Base-by-base conservation (phyloP, 2,888 invertebrate species). In the Oxyteleia sp. region DNA sequence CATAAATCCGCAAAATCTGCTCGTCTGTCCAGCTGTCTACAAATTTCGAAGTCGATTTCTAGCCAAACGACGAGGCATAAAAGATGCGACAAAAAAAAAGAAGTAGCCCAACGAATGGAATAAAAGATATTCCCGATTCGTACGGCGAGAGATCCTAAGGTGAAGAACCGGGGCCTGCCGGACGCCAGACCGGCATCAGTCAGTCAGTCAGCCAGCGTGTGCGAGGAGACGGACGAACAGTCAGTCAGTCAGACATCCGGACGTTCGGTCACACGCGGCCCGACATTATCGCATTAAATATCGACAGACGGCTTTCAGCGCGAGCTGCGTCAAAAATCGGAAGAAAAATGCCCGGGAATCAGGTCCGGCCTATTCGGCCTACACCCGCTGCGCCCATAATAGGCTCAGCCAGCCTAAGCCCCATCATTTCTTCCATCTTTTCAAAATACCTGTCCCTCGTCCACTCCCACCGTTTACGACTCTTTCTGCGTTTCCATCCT, bases 261-360 rank as follows among this genome's bases (percentile, higher is more conserved):
- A 89, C 88, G 76, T 87, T 86, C 85, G 88, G 89, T 91, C 89
- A 90, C 92, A 90, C 91, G 91, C 87, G 87, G 88, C 86, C 87
- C 88, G 91, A 92, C 92, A 91, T 92, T 93, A 93, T 93, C 93
- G 91, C 88, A 87, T 89, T 89, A 89, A 90, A 90, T 89, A 93
- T 93, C 93, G 92, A 92, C 91, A 92, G 89, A 82, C 89, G 87
- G 90, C 88, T 91, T 92, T 92, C 90, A 91, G 85, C 91, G 87
- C 69, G 68, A 49, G 76, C 68, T 68, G 82, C 84, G 59, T 83
- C 84, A 79, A 86, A 88, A 89, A 89, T 87, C 86, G 74, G 74
- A 88, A 90, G 87, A 89, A 91, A 91, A 91, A 90, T 88, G 83
- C 86, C 80, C 72, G 82, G 87, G 47, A 72, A 57, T 71, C 79